Evolutionary conservation across 2,888 invertebrate genomes (phyloP), one percentile per base, ranked within the genome.

Genomic region (Clostera curtula): DNA sequence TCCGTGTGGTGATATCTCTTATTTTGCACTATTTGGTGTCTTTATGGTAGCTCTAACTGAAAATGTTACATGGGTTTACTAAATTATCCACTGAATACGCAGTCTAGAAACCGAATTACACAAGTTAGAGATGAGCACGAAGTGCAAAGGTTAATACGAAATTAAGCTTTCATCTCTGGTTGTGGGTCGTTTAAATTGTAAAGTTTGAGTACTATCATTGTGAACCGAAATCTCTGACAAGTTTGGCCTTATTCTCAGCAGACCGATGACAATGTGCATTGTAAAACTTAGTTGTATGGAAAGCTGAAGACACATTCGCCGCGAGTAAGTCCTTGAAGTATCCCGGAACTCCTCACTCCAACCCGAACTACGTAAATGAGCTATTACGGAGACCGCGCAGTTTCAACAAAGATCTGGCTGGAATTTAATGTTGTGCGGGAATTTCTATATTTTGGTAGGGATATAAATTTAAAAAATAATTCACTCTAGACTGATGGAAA

Each of bases 201-300:
- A 22, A 19, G 23, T 22, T 23, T 19, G 7, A 12, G 12, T 12
- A 11, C 6, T 17, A n/a, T 6, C 15, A n/a, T 18, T 17, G 13
- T 18, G 9, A 25, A 12, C 24, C 14, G 27, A 19, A 32, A 27
- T 31, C 24, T 21, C 24, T 17, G 16, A 7, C 22, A 33, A 31
- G 13, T 29, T 39, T 25, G 11, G 32, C 19, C 19, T 21, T 15
- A 28, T 26, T 30, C 26, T 12, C 18, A 12, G 28, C 19, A 22
- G 31, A 31, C 19, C 18, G 32, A 26, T 31, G 25, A 32, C 46
- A 49, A 48, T 34, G 31, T 23, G 25, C 24, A 33, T 38, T 40
- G 41, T 37, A 23, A 36, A 36, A 29, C 19, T 23, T 36, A n/a
- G 13, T 27, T 29, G 25, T 26, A n/a, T 14, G 29, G 27, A 32